Evolutionary conservation across 2,113 vertebrate species (phyloP), one percentile per base, ranked within the genome.

Genomic region (Siniperca chuatsi): DNA sequence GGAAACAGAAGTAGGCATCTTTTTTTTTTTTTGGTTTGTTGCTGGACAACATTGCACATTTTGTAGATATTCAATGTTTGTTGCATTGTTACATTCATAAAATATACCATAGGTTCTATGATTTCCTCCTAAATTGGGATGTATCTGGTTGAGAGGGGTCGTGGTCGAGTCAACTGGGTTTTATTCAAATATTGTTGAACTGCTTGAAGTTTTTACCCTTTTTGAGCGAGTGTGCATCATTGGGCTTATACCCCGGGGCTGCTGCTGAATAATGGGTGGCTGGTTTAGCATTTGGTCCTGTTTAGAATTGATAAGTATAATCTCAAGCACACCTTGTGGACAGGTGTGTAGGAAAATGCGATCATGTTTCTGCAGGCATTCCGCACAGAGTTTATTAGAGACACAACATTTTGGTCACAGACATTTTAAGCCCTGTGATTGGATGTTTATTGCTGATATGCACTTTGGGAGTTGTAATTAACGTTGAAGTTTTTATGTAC

Each of bases 31-130:
- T 88, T 80, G 89, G 77, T 86, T 75, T 83, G 48, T 77, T 73
- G 89, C 76, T 89, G 69, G 35, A 79, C 37, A 16, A 85, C 73
- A 79, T 76, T 68, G 75, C 81, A 87, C 68, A 4, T 60, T 79
- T 79, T 66, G 58, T 58, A 72, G 70, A 74, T 77, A 81, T 67
- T 50, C 18, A 58, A 35, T 64, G 33, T 23, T 13, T 75, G 57
- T 62, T 76, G 72, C 74, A 60, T 73, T 67, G 21, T 82, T 89
- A 89, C 82, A 93, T 93, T 89, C 87, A 91, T 67, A 29, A 73
- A 82, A 84, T 76, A 72, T 12, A 57, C 50, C 48, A 2, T 50
- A 3, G 12, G n/a, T 37, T n/a, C 52, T 20, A 2, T 50, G 20
- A 62, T 33, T 60, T 82, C 6, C 35, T 69, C 69, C n/a, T 44